Evolutionary conservation across 2,888 invertebrate genomes (phyloP).

Genomic region (Nomada flava): DNA sequence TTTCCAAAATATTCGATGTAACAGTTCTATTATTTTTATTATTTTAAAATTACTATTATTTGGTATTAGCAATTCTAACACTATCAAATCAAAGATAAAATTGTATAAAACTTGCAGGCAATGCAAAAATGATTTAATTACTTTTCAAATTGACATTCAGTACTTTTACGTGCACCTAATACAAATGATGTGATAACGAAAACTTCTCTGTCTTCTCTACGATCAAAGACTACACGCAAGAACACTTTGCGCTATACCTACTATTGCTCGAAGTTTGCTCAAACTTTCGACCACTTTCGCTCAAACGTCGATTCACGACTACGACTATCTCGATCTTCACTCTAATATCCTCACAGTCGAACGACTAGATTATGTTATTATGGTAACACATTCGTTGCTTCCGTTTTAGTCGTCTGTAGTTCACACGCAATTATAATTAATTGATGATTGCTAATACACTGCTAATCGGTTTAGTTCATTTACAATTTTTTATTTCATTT

Average conservation of each 20-base stretch:
- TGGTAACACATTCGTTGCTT: conserved; percentile 37
- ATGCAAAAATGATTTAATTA: too few relatives aligned
- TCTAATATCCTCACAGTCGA: not conserved
- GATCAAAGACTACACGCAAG: conserved; percentile 7
- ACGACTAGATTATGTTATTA: conserved; percentile 10
- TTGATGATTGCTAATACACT: too few relatives aligned
- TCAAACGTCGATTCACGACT: not conserved
- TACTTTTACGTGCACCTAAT: too few relatives aligned
- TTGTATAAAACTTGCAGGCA: too few relatives aligned
- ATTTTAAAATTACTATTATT: too few relatives aligned
- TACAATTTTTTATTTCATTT: too few relatives aligned
- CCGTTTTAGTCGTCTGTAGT: conserved; percentile 31
- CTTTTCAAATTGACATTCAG: too few relatives aligned
- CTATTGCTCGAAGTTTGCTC: conserved; percentile 20
- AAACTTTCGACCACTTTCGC: conserved; percentile 26
- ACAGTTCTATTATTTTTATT: too few relatives aligned
- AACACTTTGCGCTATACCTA: conserved; percentile 10
- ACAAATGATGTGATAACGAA: not conserved
- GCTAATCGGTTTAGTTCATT: too few relatives aligned
- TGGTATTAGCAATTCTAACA: too few relatives aligned
- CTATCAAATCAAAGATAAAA: too few relatives aligned
- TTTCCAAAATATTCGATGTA: not conserved
- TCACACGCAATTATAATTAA: not conserved
- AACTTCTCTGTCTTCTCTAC: not conserved
- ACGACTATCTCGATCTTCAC: conserved; percentile 10